Percentiles rank a stretch among this genome's conserved stretches.
phyloP scores from a whole-genome alignment of 2,888 invertebrate genomes.

The Diaperis boleti region DNA sequence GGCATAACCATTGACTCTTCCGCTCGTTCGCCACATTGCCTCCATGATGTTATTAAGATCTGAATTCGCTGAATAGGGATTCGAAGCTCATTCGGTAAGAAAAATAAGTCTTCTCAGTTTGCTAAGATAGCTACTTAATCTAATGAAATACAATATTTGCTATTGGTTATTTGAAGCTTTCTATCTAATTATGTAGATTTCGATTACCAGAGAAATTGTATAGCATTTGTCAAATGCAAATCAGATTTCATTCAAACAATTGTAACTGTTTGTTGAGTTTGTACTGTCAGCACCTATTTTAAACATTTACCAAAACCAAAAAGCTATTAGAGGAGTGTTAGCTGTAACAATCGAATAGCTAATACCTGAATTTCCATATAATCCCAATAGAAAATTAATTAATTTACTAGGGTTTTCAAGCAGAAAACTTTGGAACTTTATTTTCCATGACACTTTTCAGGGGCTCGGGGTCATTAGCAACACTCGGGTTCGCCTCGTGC shows the following conservation, averaged over 20 bases:
- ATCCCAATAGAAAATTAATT: too few relatives aligned
- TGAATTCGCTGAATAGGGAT: constrained; percentile 45
- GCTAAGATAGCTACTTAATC: constrained; percentile 40
- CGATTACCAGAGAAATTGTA: constrained; percentile 21
- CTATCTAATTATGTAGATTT: constrained; percentile 27
- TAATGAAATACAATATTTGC: constrained; percentile 45
- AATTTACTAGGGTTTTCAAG: too few relatives aligned
- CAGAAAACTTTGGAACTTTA: too few relatives aligned
- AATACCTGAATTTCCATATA: too few relatives aligned
- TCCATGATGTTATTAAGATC: constrained; percentile 51
- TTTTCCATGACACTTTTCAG: too few relatives aligned
- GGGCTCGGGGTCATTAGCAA: too few relatives aligned
- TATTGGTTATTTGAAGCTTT: constrained; percentile 36
- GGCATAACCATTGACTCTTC: constrained; percentile 48
- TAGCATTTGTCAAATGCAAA: constrained; percentile 33
- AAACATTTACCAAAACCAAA: too few relatives aligned
- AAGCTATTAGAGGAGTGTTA: not conserved
- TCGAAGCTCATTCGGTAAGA: constrained; percentile 45
- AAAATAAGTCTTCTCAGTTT: constrained; percentile 43
- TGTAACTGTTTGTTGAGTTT: not conserved
- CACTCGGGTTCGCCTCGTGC: too few relatives aligned
- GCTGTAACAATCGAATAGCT: too few relatives aligned
- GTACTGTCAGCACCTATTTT: too few relatives aligned
- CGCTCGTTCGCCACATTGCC: constrained; percentile 48
- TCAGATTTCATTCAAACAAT: constrained; percentile 10